Percentiles rank a stretch among this genome's conserved stretches.
Conservation (phyloP, 2,113 vertebrate genomes). For the Gavia stellata region DNA sequence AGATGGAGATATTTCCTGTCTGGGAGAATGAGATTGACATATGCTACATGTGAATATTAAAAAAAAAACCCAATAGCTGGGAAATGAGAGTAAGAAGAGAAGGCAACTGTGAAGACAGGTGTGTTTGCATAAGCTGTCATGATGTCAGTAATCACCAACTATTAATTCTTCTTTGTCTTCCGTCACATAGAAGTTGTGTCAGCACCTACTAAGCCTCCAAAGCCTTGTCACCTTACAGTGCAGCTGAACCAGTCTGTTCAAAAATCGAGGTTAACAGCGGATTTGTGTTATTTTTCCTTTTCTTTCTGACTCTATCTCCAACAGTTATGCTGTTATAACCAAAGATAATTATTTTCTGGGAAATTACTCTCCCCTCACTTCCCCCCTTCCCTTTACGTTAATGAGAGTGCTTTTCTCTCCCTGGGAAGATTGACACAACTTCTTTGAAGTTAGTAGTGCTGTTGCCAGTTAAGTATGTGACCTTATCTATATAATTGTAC, state of each 20-base stretch:
- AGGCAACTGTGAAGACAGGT: neutral
- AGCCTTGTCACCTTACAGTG: neutral
- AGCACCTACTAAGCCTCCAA: neutral
- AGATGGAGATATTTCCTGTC: neutral
- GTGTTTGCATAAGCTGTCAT: neutral
- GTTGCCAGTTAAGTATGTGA: constrained; percentile 50
- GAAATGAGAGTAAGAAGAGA: neutral
- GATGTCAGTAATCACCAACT: neutral
- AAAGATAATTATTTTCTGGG: constrained; percentile 19
- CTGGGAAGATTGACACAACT: constrained; percentile 33
- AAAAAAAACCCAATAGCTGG: neutral
- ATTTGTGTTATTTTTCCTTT: neutral
- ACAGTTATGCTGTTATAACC: neutral
- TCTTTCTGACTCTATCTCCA: neutral
- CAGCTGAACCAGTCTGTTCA: neutral
- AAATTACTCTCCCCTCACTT: constrained; percentile 1
- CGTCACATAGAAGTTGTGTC: neutral
- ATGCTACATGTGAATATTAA: neutral
- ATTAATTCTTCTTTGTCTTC: neutral
- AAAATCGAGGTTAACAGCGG: neutral
- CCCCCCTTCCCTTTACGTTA: neutral
- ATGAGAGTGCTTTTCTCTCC: constrained; percentile 9
- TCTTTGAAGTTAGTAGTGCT: constrained; percentile 42
- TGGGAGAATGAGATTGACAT: neutral
- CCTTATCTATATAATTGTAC: constrained; percentile 58